Evolutionary conservation across 2,797 vertebrate genomes (phyloP), one percentile per base, ranked within the genome.

Genomic region (Sebastes minor): DNA sequence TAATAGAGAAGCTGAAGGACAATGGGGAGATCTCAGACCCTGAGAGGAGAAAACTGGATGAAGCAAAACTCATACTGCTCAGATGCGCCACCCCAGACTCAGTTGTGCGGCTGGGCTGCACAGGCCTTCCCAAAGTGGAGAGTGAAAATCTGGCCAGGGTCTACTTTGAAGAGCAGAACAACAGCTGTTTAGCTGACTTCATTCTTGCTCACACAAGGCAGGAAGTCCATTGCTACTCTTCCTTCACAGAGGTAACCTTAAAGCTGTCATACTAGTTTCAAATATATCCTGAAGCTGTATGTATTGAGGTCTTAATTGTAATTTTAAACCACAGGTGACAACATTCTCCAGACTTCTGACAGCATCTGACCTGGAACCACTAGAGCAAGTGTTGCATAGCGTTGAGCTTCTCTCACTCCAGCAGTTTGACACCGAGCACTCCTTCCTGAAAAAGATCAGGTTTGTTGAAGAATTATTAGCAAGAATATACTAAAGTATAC

Each of bases 301-400:
- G 11, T 38, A 10, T 6, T 13, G 8, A n/a, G 4, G 10, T 7
- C 18, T 64, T 52, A 28, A 73, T 55, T 76, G 2, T 67, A 2
- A 52, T 82, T 76, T 79, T 53, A 49, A 87, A 69, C 16, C 65
- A 61, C 63, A 99, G 98, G 93, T 99, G 74, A 98, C 98, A 64
- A 99, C 98, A 11, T 99, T 99, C 94, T 99, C 98, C 16, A 96
- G 97, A 85, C 97, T 99, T 73, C 93, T 99, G 68, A 99, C 97
- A 6, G 91, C 92, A 4, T 89, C 91, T 0, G 98, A 99, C 12
- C 74, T 94, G 53, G 92, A 94, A 2, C 88, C 80, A 56, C 80
- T 99, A 64, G 90, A 92, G 30, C 91, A 85, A n/a, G 64, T 68
- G 69, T 85, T 92, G 6, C 72, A 86, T 0, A 93, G 80, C 35